These are phyloP conservation scores for Drosophila subobscura DNA, from an alignment of 1,140 invertebrate species.

Conservation along the genomic window DNA sequence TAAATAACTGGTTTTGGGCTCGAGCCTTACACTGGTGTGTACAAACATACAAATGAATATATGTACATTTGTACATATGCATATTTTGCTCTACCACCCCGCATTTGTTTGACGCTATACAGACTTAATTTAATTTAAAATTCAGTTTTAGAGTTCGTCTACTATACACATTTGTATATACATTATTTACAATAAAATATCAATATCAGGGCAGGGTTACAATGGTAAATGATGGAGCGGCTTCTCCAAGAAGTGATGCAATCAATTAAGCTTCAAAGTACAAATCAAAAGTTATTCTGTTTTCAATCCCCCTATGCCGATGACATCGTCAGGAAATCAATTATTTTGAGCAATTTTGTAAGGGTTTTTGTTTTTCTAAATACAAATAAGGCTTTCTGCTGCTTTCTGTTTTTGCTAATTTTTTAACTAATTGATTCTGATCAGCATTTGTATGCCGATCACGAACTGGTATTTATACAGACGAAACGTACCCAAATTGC, in stretches of 20 bases:
- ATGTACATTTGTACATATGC: too few relatives aligned
- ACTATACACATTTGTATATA: slow-evolving; percentile 78
- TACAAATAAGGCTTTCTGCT: slow-evolving; percentile 23
- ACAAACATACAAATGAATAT: too few relatives aligned
- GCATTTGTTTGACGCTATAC: slow-evolving; percentile 69
- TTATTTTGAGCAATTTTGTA: slow-evolving; percentile 75
- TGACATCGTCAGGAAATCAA: slow-evolving; percentile 52
- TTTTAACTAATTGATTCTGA: background rate
- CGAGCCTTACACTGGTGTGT: too few relatives aligned
- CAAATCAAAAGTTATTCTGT: slow-evolving; percentile 56
- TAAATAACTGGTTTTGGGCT: slow-evolving; percentile 69
- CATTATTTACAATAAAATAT: slow-evolving; percentile 77
- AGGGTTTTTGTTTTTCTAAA: slow-evolving; percentile 28
- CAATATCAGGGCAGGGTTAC: slow-evolving; percentile 55
- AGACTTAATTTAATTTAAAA: slow-evolving; percentile 80
- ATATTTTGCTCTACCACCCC: slow-evolving; percentile 36
- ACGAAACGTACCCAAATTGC: too few relatives aligned
- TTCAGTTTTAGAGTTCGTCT: slow-evolving; percentile 65
- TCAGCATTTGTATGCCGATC: too few relatives aligned
- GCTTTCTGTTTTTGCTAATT: slow-evolving; percentile 1
- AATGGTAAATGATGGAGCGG: slow-evolving; percentile 49
- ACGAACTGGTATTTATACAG: too few relatives aligned
- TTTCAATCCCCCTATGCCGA: slow-evolving; percentile 32
- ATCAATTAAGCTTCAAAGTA: slow-evolving; percentile 45
- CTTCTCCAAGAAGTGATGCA: slow-evolving; percentile 33